These are phyloP conservation scores for Gastrophryne carolinensis DNA, from an alignment of 2,797 vertebrate species.

Conservation along the genomic window DNA sequence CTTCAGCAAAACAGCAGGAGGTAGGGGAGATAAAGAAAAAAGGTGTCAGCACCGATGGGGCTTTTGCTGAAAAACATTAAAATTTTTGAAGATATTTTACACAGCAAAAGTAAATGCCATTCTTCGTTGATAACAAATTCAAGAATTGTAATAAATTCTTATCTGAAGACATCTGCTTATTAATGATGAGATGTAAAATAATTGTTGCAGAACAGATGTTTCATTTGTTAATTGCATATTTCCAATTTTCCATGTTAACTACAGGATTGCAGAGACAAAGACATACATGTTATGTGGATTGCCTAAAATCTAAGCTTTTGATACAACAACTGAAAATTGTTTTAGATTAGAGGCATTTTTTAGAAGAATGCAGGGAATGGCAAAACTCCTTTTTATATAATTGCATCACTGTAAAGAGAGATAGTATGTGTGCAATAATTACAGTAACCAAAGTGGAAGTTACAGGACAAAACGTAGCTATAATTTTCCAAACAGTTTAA, in stretches of 20 bases:
- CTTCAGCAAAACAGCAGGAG: no score
- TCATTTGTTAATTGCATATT: constrained; percentile 70
- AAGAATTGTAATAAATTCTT: constrained; percentile 57
- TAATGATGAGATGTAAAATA: constrained; percentile 73
- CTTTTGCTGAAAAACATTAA: background rate
- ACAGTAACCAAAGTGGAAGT: constrained; percentile 40
- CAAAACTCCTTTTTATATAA: constrained; percentile 19
- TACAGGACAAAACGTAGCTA: constrained; percentile 30
- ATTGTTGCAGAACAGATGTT: constrained; percentile 69
- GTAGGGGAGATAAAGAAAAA: no score
- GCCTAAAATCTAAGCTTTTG: constrained; percentile 56
- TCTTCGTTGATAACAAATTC: constrained; percentile 55
- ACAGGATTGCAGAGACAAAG: constrained; percentile 65
- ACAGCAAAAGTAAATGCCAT: constrained; percentile 33
- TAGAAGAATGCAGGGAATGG: background rate
- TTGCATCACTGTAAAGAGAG: constrained; percentile 1
- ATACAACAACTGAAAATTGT: constrained; percentile 44
- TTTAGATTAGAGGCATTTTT: constrained; percentile 22
- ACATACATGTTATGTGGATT: constrained; percentile 50
- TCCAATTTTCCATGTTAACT: constrained; percentile 62
- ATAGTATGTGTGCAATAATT: constrained; percentile 37
- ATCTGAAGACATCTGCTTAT: constrained; percentile 69
- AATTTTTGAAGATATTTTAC: background rate
- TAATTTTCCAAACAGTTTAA: constrained; percentile 22
- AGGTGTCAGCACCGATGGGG: background rate